Percentiles rank a stretch among this genome's conserved stretches.
phyloP scores from a whole-genome alignment of 2,888 invertebrate genomes.

The Lypha dubia region DNA sequence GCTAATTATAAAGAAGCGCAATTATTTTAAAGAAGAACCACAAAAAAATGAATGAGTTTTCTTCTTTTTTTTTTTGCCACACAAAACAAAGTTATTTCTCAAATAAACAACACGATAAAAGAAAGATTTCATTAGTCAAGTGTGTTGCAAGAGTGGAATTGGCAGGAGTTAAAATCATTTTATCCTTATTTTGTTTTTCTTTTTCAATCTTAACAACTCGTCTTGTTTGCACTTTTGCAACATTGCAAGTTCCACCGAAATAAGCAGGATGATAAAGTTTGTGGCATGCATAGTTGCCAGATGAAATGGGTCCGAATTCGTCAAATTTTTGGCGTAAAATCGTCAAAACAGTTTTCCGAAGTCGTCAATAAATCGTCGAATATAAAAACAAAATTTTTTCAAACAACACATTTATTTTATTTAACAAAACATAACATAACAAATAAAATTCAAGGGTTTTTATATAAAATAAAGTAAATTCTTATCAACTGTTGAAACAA shows the following conservation, averaged over 20 bases:
- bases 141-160: conserved; percentile 12
- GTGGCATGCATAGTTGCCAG: conserved; percentile 5
- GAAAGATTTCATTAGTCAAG: conserved; percentile 5
- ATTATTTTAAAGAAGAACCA: background rate
- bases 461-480: no score
- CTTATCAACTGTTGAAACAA: no score
- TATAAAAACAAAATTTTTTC: no score
- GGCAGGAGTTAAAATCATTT: background rate
- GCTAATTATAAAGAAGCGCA: background rate
- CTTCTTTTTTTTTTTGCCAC: background rate
- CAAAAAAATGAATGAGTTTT: background rate
- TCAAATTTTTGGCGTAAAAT: no score
- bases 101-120: background rate
- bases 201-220: conserved; percentile 12
- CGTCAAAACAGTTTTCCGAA: no score
- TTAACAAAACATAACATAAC: no score
- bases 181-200: background rate
- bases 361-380: no score
- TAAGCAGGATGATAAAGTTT: conserved; percentile 23
- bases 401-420: no score
- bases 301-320: no score
- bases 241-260: background rate
- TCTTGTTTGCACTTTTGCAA: conserved; percentile 19
- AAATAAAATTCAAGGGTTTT: no score
- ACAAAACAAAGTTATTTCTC: background rate